Percentiles rank a stretch among this genome's conserved stretches.
Evolutionary conservation across 2,888 invertebrate genomes (phyloP).

Genomic region (Chydorus sphaericus): DNA sequence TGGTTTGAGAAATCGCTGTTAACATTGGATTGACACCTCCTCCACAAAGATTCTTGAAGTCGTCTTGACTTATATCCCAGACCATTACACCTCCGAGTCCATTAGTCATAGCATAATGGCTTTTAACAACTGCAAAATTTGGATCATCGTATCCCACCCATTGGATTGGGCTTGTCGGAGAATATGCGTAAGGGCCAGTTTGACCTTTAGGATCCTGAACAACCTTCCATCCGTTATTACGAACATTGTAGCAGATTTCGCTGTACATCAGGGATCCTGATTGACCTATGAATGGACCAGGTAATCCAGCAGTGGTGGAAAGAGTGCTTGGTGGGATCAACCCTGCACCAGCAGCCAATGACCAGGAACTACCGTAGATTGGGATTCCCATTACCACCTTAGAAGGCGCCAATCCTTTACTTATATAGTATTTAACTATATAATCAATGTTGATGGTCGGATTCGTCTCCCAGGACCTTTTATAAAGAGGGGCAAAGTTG

Average conservation of each 20-base stretch:
- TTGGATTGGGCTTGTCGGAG: constrained; percentile 24
- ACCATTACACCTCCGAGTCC: constrained; percentile 27
- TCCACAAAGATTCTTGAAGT: constrained; percentile 47
- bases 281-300: constrained; percentile 70
- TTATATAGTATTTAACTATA: constrained; percentile 78
- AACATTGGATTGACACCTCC: background rate
- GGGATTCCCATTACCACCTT: constrained; percentile 81
- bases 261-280: constrained; percentile 78
- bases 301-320: constrained; percentile 59
- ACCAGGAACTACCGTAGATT: constrained; percentile 55
- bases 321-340: constrained; percentile 48
- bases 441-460: constrained; percentile 34
- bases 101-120: constrained; percentile 25
- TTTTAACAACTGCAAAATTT: constrained; percentile 24
- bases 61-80: constrained; percentile 27
- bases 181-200: constrained; percentile 27
- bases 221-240: constrained; percentile 24
- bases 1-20: background rate
- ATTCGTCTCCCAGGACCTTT: constrained; percentile 65
- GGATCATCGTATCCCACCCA: constrained; percentile 31
- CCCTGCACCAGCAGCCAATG: constrained; percentile 46
- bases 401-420: constrained; percentile 61
- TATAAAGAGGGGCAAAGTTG: constrained; percentile 69
- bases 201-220: constrained; percentile 24
- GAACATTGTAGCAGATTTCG: constrained; percentile 34